Evolutionary conservation across 2,113 vertebrate genomes (phyloP).

Genomic region (Triplophysa siluroides): DNA sequence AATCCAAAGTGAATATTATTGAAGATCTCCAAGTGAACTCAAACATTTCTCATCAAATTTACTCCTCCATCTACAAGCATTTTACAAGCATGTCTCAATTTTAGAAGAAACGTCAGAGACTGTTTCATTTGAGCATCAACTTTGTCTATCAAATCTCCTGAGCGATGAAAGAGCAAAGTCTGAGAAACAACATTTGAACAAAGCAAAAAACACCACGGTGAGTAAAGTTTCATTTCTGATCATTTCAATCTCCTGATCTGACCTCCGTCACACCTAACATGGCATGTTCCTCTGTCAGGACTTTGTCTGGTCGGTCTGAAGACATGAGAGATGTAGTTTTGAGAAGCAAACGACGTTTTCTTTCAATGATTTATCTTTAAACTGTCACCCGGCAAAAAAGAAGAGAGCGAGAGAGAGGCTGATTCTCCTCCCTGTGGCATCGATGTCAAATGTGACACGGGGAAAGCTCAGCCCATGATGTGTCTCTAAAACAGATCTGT

Average conservation of each 20-base stretch:
- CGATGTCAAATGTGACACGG: slow-evolving; percentile 59
- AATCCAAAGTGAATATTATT: too few species aligned
- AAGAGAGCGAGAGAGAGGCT: slow-evolving; percentile 5
- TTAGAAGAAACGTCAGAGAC: too few species aligned
- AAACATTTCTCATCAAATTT: too few species aligned
- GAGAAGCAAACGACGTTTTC: slow-evolving; percentile 40
- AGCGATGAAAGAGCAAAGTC: too few species aligned
- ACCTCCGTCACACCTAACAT: not conserved
- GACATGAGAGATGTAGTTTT: slow-evolving; percentile 42
- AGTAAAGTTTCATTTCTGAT: too few species aligned
- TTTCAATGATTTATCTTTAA: slow-evolving; percentile 49
- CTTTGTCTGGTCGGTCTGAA: slow-evolving; percentile 4
- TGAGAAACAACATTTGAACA: too few species aligned
- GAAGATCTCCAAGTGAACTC: too few species aligned
- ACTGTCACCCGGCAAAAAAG: slow-evolving; percentile 27
- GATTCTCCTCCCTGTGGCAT: slow-evolving; percentile 54
- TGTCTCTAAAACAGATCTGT: slow-evolving; percentile 61
- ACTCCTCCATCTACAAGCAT: too few species aligned
- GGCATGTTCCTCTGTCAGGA: slow-evolving; percentile 17
- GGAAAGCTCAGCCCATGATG: slow-evolving; percentile 48
- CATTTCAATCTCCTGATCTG: not conserved
- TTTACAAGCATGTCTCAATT: too few species aligned
- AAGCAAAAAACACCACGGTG: too few species aligned
- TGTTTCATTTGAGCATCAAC: too few species aligned
- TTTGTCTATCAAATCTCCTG: too few species aligned